Percentiles rank a stretch among this genome's conserved stretches.
Evolutionary conservation across 2,113 vertebrate genomes (phyloP).

Genomic region (Protobothrops flavoviridis): DNA sequence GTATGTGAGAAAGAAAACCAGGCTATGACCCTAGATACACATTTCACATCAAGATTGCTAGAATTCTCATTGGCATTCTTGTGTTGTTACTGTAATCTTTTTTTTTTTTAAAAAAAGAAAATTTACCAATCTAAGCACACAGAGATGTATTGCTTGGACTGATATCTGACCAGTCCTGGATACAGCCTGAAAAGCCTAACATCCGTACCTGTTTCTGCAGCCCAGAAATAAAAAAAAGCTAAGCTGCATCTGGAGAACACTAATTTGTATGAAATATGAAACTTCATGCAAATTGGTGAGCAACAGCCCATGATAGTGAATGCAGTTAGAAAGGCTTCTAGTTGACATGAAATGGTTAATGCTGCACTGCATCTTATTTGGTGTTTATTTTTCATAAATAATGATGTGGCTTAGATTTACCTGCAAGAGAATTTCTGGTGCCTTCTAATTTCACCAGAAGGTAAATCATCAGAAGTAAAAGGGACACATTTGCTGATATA

Average conservation of each 20-base stretch:
- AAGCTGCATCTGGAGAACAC: constrained; percentile 32
- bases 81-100: not conserved
- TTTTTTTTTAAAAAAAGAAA: not conserved
- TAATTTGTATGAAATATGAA: constrained; percentile 20
- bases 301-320: not conserved
- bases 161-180: not conserved
- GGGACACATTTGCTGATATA: not conserved
- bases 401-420: not conserved
- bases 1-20: not conserved
- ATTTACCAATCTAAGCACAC: not conserved
- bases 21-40: not conserved
- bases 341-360: not conserved
- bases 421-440: not conserved
- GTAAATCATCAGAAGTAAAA: not conserved
- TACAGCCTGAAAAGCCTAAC: not conserved
- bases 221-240: constrained; percentile 22
- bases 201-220: not conserved
- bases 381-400: not conserved
- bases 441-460: not conserved
- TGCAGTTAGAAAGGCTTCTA: not conserved
- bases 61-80: not conserved
- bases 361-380: not conserved
- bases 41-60: not conserved
- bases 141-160: not conserved
- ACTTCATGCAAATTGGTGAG: not conserved